These are phyloP conservation scores for Biston betularia DNA, from an alignment of 2,888 invertebrate genomes.

Conservation along the genomic window DNA sequence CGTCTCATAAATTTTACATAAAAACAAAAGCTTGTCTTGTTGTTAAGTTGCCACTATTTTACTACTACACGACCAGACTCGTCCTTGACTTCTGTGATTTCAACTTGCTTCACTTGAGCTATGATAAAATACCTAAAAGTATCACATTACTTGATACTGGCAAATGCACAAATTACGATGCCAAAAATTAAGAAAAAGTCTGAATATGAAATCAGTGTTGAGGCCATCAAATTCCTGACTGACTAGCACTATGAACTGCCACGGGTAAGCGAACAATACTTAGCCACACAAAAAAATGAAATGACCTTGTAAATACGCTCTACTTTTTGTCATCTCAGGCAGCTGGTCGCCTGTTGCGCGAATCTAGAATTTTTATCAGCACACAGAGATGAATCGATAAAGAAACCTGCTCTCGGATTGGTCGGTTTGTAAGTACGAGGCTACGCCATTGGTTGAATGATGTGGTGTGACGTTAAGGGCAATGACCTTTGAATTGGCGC, in stretches of 20 bases:
- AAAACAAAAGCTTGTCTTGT: no score
- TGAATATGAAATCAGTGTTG: background rate
- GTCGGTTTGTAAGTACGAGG: conserved; percentile 63
- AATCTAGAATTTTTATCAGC: conserved; percentile 50
- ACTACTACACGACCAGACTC: no score
- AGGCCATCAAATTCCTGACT: no score
- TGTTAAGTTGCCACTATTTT: no score
- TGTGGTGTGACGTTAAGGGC: conserved; percentile 69
- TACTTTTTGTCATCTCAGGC: conserved; percentile 1
- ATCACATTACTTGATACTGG: no score
- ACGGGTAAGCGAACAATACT: background rate
- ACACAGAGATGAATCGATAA: conserved; percentile 67
- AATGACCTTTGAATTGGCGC: conserved; percentile 71
- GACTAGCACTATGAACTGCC: no score
- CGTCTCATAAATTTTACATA: no score
- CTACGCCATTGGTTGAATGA: conserved; percentile 58
- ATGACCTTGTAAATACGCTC: conserved; percentile 1
- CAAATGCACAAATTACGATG: background rate
- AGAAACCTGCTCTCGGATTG: conserved; percentile 60
- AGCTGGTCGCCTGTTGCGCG: conserved; percentile 38
- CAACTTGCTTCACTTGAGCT: no score
- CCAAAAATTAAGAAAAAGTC: background rate
- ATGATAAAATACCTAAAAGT: no score
- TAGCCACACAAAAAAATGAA: background rate
- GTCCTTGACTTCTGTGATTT: no score